A percentile compares a stretch with the other conserved stretches of the same genome.
Evolutionary conservation across 2,797 vertebrate genomes (phyloP).

Genomic region (Decapterus maruadsi): DNA sequence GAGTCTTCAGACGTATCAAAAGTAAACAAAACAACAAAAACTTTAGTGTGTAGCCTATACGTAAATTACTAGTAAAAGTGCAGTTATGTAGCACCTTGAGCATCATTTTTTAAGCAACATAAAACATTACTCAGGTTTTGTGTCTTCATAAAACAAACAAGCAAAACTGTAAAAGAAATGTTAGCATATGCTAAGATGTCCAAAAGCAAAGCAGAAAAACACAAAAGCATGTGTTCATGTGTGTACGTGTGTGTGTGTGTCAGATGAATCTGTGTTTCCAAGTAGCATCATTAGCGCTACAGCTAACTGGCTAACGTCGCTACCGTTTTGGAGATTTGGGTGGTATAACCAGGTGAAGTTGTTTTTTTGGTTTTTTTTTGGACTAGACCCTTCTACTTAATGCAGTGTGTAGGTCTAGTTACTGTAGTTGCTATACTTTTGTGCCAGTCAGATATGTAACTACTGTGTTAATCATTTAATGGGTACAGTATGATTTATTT

Average conservation of each 20-base stretch:
- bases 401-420: no score
- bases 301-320: constrained; percentile 24
- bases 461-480: no score
- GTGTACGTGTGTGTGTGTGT: not conserved
- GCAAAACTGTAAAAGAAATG: not conserved
- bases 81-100: not conserved
- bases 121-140: not conserved
- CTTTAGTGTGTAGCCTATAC: no score
- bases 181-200: not conserved
- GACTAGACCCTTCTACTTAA: no score
- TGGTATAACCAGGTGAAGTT: no score
- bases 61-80: not conserved
- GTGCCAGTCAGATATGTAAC: no score
- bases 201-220: not conserved
- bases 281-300: constrained; percentile 9
- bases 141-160: not conserved
- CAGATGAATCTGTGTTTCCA: not conserved
- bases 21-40: not conserved
- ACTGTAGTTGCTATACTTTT: no score
- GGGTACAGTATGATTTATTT: no score
- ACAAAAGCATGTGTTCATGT: no score
- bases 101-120: not conserved
- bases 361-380: no score
- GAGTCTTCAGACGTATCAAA: not conserved
- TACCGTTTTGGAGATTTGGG: not conserved